Evolutionary conservation across 2,888 invertebrate genomes (phyloP).

Genomic region (Oligia fasciuncula): DNA sequence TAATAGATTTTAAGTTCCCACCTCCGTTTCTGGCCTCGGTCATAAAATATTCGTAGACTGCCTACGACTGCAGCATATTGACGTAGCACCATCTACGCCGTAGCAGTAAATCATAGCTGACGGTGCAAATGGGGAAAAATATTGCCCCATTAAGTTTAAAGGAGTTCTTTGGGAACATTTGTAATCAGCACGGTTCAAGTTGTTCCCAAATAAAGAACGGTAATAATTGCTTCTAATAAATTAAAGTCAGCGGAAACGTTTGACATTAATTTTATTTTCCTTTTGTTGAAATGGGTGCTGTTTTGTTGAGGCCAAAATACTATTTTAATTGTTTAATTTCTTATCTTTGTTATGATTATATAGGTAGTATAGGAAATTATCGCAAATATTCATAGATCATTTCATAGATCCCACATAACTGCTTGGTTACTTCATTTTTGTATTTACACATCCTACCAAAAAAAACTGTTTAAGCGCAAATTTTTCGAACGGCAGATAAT

Average conservation of each 20-base stretch:
- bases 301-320: conserved; percentile 20
- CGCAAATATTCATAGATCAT: not conserved
- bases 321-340: not conserved
- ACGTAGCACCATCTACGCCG: conserved; percentile 53
- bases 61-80: conserved; percentile 46
- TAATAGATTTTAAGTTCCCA: conserved; percentile 18
- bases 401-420: not conserved
- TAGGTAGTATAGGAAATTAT: not conserved
- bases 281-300: conserved; percentile 48
- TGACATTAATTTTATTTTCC: conserved; percentile 69
- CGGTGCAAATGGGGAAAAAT: conserved; percentile 62
- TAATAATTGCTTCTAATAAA: conserved; percentile 76
- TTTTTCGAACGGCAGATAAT: too few relatives aligned
- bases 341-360: not conserved
- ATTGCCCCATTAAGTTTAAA: conserved; percentile 72
- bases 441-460: not conserved
- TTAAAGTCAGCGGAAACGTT: conserved; percentile 70
- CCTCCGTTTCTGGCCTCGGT: not conserved
- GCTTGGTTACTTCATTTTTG: too few relatives aligned
- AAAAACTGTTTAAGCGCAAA: too few relatives aligned
- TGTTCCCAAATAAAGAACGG: conserved; percentile 70
- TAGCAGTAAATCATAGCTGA: conserved; percentile 61
- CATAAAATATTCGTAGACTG: conserved; percentile 48
- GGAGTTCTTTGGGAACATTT: conserved; percentile 62
- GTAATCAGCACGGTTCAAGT: conserved; percentile 64